Conservation (phyloP, 2,113 vertebrate genomes). For the Oophaga pumilio region DNA sequence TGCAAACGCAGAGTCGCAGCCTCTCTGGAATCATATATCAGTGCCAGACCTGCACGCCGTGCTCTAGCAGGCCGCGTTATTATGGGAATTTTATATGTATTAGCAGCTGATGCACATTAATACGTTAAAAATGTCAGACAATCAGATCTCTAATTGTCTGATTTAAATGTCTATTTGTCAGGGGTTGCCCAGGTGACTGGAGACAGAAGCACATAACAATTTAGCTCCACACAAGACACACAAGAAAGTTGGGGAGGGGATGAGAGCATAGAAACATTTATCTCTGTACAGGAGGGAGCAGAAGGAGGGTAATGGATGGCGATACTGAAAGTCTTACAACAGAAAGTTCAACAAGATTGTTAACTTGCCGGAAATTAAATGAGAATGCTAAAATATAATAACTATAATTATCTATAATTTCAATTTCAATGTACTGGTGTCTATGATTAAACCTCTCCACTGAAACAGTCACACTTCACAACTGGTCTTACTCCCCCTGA, state of each 20-base stretch:
- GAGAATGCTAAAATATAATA: not conserved
- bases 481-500: too few relatives aligned
- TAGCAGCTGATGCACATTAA: constrained; percentile 68
- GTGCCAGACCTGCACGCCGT: constrained; percentile 68
- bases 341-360: constrained; percentile 36
- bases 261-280: constrained; percentile 31
- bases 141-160: constrained; percentile 75
- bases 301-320: constrained; percentile 32
- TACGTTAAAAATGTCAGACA: constrained; percentile 69
- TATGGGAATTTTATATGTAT: constrained; percentile 66
- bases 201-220: constrained; percentile 52
- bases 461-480: not conserved
- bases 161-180: constrained; percentile 80
- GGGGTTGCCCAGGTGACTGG: constrained; percentile 64
- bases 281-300: constrained; percentile 24
- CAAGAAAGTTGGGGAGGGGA: constrained; percentile 49
- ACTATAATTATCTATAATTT: not conserved
- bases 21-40: constrained; percentile 73
- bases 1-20: constrained; percentile 63
- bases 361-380: not conserved
- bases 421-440: not conserved
- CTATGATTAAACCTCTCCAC: not conserved
- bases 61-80: constrained; percentile 57
- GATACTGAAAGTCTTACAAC: constrained; percentile 27
- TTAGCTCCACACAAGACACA: constrained; percentile 42